phyloP scores from a whole-genome alignment of 2,797 vertebrate genomes.

The Atherinosoma microstoma region DNA sequence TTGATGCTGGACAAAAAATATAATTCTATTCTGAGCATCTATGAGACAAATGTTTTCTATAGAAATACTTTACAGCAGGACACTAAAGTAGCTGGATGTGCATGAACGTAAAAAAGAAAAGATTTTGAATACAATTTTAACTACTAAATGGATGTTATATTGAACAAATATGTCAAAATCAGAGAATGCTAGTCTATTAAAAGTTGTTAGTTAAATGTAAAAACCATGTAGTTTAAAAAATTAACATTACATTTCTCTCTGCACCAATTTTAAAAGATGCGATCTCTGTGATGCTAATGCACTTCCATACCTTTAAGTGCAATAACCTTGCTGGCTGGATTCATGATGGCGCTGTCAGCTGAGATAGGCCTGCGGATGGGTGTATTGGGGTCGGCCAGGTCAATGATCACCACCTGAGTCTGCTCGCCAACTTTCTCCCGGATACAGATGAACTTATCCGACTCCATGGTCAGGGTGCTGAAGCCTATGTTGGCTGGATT shows the following conservation, averaged over 20 bases:
- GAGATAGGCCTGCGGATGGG: conserved; percentile 98
- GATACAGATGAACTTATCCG: conserved; percentile 99
- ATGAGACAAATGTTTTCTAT: conserved; percentile 63
- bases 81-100: conserved; percentile 70
- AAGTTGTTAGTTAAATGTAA: conserved; percentile 12
- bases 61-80: conserved; percentile 52
- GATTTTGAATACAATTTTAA: conserved; percentile 33
- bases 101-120: conserved; percentile 57
- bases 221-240: neutral
- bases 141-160: conserved; percentile 46
- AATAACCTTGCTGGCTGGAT: conserved; percentile 99
- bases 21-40: conserved; percentile 67
- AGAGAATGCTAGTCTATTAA: conserved; percentile 20
- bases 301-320: conserved; percentile 93
- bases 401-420: conserved; percentile 98
- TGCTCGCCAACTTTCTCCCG: conserved; percentile 98
- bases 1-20: conserved; percentile 82
- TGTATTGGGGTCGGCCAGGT: conserved; percentile 96
- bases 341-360: conserved; percentile 99
- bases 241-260: neutral
- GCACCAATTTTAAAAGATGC: neutral
- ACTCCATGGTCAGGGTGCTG: conserved; percentile 99
- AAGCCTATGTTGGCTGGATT: conserved; percentile 99
- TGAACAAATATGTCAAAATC: conserved; percentile 41
- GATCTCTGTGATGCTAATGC: neutral